A percentile compares a stretch with the other conserved stretches of the same genome.
phyloP scores from a whole-genome alignment of 2,888 invertebrate genomes.

The Minunthozetes semirufus region DNA sequence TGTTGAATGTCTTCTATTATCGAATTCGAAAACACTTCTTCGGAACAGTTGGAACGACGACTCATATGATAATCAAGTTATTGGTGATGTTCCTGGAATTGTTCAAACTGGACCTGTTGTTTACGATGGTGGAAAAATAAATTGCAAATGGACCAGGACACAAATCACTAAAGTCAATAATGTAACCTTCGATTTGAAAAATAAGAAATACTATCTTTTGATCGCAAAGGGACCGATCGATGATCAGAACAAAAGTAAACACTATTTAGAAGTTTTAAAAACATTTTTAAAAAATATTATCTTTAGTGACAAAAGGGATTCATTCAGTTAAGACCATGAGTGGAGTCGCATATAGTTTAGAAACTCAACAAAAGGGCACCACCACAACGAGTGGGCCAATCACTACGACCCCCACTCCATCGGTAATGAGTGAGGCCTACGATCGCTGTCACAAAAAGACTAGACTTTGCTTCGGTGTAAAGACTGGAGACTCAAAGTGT shows the following conservation, averaged over 20 bases:
- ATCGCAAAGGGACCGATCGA: slow-evolving; percentile 60
- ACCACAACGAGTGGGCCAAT: not conserved
- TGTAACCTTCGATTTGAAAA: slow-evolving; percentile 62
- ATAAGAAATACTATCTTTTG: slow-evolving; percentile 63
- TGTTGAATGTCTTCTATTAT: slow-evolving; percentile 65
- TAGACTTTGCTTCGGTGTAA: slow-evolving; percentile 11
- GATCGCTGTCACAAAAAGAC: not conserved
- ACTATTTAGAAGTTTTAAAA: too few species aligned
- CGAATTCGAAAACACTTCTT: slow-evolving; percentile 52
- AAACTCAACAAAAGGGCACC: not conserved
- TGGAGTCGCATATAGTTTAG: not conserved
- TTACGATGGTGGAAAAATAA: slow-evolving; percentile 28
- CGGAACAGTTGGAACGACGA: slow-evolving; percentile 36
- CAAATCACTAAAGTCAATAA: slow-evolving; percentile 53
- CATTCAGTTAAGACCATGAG: too few species aligned
- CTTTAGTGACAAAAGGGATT: too few species aligned
- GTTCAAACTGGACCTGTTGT: not conserved
- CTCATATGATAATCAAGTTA: not conserved
- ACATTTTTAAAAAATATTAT: too few species aligned
- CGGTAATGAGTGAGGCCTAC: not conserved
- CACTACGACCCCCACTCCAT: not conserved
- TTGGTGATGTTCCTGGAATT: not conserved
- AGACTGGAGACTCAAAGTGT: not conserved
- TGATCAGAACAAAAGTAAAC: not conserved
- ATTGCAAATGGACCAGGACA: slow-evolving; percentile 36